Base-by-base conservation (phyloP, 2,113 vertebrate species). In the Tympanuchus pallidicinctus region DNA sequence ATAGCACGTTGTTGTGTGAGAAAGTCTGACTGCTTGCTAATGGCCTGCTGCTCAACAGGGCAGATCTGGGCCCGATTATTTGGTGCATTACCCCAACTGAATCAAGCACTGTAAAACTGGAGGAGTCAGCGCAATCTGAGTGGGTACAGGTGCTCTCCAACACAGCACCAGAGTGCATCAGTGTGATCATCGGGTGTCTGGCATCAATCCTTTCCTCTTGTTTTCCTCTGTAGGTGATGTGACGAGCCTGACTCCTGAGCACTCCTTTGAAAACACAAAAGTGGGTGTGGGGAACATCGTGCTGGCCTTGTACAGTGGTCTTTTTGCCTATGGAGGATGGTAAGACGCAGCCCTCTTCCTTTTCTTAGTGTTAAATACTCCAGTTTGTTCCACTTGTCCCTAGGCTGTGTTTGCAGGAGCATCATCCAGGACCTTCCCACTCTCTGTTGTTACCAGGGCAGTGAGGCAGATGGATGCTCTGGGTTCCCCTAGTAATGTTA, bases 311-410 rank as follows among this genome's bases (percentile, higher is more conserved):
- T 99, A 99, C 97, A 99, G 99, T 0, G 99, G 99, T 2, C 98
- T 99, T 61, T 99, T 99, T 42, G 99, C 99, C 74, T 99, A 99
- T 0, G 99, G 99, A 76, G 99, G 99, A 95, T 99, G 99, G 99
- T 99, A 96, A 96, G 99, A 78, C 72, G 28, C 86, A 43, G 25
- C 70, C 61, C 48, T 30, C 6, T 20, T 32, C 25, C 24, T 12
- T 27, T 12, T 69, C 47, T 3, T 20, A 20, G 1, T 13, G 24
- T 70, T 22, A 18, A 47, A 61, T 36, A 3, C 6, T 11, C 6
- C 8, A 9, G 8, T 43, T 19, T 12, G 2, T 42, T 42, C n/a
- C 32, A 54, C 18, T 73, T 48, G 30, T 69, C 54, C 48, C 52
- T 42, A 56, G 27, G 13, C 6, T 24, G 34, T 24, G 40, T 64